Conservation (phyloP, 2,888 invertebrate genomes). For the Aleiodes leptofemur region DNA sequence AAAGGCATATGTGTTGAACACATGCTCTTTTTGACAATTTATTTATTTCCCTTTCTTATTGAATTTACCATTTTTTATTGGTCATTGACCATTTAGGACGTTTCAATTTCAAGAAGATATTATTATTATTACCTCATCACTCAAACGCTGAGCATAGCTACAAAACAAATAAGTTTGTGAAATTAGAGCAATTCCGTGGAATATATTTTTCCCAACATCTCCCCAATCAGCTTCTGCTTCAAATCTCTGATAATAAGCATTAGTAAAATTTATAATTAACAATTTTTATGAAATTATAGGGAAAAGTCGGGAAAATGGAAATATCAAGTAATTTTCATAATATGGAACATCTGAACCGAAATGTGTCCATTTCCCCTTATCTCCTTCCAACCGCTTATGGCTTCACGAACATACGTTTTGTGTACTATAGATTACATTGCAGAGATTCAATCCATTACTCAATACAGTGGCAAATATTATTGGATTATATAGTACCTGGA, state of each 20-base stretch:
- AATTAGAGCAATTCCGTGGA: conserved; percentile 7
- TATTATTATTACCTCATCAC: not conserved
- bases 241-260: not conserved
- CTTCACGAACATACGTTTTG: not conserved
- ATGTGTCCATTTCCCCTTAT: too few relatives aligned
- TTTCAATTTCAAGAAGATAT: not conserved
- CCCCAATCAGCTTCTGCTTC: not conserved
- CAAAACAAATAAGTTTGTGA: conserved; percentile 3
- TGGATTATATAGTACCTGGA: not conserved
- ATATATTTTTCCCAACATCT: not conserved
- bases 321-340: not conserved
- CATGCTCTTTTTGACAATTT: too few relatives aligned
- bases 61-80: not conserved
- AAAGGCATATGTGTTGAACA: too few relatives aligned
- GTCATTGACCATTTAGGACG: too few relatives aligned
- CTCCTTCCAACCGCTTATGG: not conserved
- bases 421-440: not conserved
- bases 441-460: not conserved
- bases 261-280: not conserved
- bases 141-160: conserved; percentile 1
- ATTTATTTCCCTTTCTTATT: too few relatives aligned
- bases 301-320: not conserved
- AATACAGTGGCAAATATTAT: conserved; percentile 11
- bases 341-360: too few relatives aligned
- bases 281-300: not conserved